phyloP scores from a whole-genome alignment of 2,113 vertebrate genomes.

The Oryzias celebensis region DNA sequence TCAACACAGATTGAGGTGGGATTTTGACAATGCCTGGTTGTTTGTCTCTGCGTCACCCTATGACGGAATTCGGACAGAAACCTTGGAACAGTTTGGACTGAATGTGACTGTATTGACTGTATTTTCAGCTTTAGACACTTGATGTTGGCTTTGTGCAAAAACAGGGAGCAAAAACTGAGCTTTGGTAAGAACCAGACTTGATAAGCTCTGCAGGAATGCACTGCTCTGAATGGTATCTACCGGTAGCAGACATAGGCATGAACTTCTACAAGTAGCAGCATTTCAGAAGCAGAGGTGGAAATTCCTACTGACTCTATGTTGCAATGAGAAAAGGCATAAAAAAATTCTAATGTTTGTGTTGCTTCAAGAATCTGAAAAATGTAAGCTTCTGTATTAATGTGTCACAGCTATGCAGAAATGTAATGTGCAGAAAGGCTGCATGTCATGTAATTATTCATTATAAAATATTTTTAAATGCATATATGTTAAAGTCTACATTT shows the following conservation, averaged over 20 bases:
- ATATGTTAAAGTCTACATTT: no score
- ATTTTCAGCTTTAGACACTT: not conserved
- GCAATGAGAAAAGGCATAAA: slow-evolving; percentile 5
- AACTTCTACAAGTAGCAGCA: not conserved
- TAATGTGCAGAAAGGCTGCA: no score
- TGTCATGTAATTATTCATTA: no score
- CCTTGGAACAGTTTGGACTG: no score
- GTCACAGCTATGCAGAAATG: no score
- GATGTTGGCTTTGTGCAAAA: not conserved
- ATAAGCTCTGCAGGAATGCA: not conserved
- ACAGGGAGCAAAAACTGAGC: not conserved
- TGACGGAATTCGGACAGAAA: no score
- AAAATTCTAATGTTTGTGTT: not conserved
- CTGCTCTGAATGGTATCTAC: slow-evolving; percentile 8
- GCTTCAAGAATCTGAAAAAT: slow-evolving; percentile 14
- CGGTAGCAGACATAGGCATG: not conserved
- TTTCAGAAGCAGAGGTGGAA: not conserved
- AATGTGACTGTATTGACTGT: no score
- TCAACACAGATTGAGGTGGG: no score
- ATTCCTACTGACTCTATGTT: slow-evolving; percentile 1
- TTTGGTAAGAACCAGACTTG: not conserved
- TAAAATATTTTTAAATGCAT: no score
- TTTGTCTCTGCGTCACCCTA: no score
- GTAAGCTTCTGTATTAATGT: no score
- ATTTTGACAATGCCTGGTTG: no score